Conservation (phyloP, 1,140 invertebrate species). For the Conus ventricosus region DNA sequence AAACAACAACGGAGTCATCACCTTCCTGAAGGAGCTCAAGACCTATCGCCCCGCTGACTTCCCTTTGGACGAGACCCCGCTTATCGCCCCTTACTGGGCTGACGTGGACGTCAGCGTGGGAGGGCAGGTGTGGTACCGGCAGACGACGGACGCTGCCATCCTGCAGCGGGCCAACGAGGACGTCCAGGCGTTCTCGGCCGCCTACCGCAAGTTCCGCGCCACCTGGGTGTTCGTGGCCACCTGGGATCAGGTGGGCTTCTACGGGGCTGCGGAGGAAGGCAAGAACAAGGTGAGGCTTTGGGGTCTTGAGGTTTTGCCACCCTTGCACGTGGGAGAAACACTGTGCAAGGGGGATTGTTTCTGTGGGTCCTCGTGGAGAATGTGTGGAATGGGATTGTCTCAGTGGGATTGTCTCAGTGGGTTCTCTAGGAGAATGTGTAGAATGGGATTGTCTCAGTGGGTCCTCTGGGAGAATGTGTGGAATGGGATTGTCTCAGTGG, state of each 20-base stretch:
- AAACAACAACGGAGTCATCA: conserved; percentile 64
- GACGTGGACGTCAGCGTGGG: conserved; percentile 56
- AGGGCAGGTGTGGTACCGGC: conserved; percentile 52
- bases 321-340: no score
- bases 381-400: no score
- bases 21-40: conserved; percentile 55
- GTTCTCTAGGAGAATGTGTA: no score
- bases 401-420: no score
- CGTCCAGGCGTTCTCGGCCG: conserved; percentile 48
- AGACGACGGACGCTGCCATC: conserved; percentile 35
- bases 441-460: no score
- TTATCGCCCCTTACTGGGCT: conserved; percentile 62
- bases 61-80: conserved; percentile 47
- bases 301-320: neutral
- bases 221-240: conserved; percentile 64
- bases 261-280: conserved; percentile 49
- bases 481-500: no score
- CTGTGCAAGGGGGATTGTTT: no score
- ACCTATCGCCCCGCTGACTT: conserved; percentile 56
- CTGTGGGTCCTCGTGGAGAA: no score
- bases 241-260: conserved; percentile 63
- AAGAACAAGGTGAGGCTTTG: conserved; percentile 45
- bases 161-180: conserved; percentile 49
- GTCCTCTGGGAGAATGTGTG: no score
- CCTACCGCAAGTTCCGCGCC: conserved; percentile 51